phyloP scores from a whole-genome alignment of 2,113 vertebrate species.

The Dissostichus mawsoni region DNA sequence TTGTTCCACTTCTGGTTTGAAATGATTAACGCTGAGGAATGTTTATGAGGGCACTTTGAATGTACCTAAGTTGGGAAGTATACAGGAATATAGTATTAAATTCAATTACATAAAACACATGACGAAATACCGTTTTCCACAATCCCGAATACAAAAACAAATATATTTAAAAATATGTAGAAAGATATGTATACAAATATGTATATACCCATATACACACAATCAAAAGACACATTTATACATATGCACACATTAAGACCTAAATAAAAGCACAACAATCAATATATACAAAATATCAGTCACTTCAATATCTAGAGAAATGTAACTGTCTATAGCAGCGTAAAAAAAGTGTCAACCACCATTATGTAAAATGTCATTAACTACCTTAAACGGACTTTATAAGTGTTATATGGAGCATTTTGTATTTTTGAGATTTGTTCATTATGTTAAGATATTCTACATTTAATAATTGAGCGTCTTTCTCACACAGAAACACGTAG shows the following conservation, averaged over 20 bases:
- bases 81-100: neutral
- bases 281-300: no score
- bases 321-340: no score
- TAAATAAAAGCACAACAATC: no score
- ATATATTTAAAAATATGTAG: no score
- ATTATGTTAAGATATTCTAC: neutral
- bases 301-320: no score
- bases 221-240: no score
- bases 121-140: no score
- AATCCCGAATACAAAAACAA: no score
- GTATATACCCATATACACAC: no score
- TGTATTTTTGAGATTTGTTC: neutral
- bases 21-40: neutral
- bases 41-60: no score
- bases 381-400: neutral
- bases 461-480: neutral
- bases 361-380: neutral
- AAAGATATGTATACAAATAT: no score
- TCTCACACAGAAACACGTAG: slow-evolving; percentile 77
- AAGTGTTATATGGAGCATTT: neutral
- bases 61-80: neutral
- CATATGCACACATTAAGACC: no score
- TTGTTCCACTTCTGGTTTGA: neutral
- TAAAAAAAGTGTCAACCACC: neutral
- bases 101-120: neutral